phyloP scores from a whole-genome alignment of 2,888 invertebrate genomes.

The Caenorhabditis sp. region DNA sequence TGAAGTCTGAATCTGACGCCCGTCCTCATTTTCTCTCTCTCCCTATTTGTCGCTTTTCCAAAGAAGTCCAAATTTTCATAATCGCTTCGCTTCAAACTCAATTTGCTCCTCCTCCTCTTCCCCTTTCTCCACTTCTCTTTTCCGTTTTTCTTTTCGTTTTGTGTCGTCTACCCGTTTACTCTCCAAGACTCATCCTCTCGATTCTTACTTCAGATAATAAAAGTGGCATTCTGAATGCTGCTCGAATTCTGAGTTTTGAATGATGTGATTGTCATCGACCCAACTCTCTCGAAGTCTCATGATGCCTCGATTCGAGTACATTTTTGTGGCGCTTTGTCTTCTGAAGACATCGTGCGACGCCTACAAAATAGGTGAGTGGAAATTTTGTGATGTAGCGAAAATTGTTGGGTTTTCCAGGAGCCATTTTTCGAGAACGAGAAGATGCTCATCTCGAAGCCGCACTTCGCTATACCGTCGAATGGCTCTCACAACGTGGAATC shows the following conservation, averaged over 20 bases:
- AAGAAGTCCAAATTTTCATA: constrained; percentile 48
- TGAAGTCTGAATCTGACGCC: constrained; percentile 39
- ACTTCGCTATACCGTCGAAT: constrained; percentile 77
- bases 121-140: neutral
- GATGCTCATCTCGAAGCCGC: constrained; percentile 82
- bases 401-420: constrained; percentile 67
- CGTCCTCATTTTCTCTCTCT: constrained; percentile 7
- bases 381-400: neutral
- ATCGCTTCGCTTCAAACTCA: constrained; percentile 52
- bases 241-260: constrained; percentile 11
- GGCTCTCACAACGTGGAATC: constrained; percentile 76
- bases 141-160: constrained; percentile 8
- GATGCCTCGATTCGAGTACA: constrained; percentile 6
- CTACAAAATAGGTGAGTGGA: constrained; percentile 55
- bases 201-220: constrained; percentile 44
- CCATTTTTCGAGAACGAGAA: constrained; percentile 78
- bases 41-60: neutral
- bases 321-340: neutral
- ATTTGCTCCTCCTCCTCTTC: constrained; percentile 34
- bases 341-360: constrained; percentile 9
- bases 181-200: constrained; percentile 23
- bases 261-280: constrained; percentile 47
- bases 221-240: constrained; percentile 2
- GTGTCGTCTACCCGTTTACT: neutral
- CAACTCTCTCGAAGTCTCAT: neutral